Evolutionary conservation across 2,888 invertebrate genomes (phyloP), one percentile per base, ranked within the genome.

Genomic region (Rotaria magnacalcarata): DNA sequence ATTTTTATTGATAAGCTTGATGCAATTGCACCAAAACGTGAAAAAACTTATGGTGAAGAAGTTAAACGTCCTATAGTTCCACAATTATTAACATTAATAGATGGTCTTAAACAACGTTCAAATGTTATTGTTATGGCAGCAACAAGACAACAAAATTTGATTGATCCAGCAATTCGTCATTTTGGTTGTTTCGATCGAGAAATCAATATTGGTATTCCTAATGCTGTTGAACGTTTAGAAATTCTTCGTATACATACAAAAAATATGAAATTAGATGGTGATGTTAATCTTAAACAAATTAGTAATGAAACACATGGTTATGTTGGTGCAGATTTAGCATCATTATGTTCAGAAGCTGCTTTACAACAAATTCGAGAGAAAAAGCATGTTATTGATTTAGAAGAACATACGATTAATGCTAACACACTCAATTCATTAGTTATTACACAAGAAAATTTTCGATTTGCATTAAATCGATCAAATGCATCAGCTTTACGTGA

Each of bases 241-340:
- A 96, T 99, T 88, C 93, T 99, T 88, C n/a, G n/a, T n/a, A n/a
- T n/a, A n/a, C n/a, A n/a, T n/a, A n/a, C n/a, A n/a, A n/a, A n/a
- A n/a, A n/a, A n/a, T n/a, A n/a, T n/a, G n/a, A n/a, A n/a, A n/a
- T n/a, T n/a, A n/a, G n/a, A n/a, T n/a, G n/a, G n/a, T n/a, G n/a
- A n/a, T n/a, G n/a, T n/a, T n/a, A n/a, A n/a, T n/a, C n/a, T n/a
- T n/a, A n/a, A n/a, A n/a, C n/a, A n/a, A n/a, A n/a, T n/a, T n/a
- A n/a, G n/a, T n/a, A n/a, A n/a, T n/a, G n/a, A n/a, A n/a, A n/a
- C 96, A 85, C 99, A 99, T 91, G 99, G 99, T 75, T 98, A 98
- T 92, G 99, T 99, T 56, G 99, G 99, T 89, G 98, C 99, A 84
- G 99, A 99, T 93, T 93, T 99, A 91, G 99, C 99, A 24, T 98